Percentiles rank a stretch among this genome's conserved stretches.
Evolutionary conservation across 2,113 vertebrate genomes (phyloP).

Genomic region (Gobius niger): DNA sequence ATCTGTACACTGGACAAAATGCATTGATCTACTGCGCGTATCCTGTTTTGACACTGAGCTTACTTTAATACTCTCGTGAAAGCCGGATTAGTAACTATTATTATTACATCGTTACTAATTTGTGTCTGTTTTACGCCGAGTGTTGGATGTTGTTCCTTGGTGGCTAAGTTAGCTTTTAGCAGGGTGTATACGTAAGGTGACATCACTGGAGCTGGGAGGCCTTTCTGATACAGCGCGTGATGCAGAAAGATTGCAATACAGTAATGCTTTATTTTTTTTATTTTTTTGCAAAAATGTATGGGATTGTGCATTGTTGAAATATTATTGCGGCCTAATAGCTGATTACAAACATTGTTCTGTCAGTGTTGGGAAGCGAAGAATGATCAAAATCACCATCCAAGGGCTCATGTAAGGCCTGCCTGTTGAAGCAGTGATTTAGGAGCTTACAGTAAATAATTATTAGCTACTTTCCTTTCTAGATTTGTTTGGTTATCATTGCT

Average conservation of each 20-base stretch:
- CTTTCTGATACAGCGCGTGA: slow-evolving; percentile 14
- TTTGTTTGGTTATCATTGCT: background rate
- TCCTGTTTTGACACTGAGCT: too few relatives aligned
- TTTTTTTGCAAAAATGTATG: background rate
- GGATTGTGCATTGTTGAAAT: background rate
- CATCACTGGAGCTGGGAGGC: slow-evolving; percentile 45
- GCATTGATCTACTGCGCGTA: too few relatives aligned
- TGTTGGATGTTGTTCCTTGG: background rate
- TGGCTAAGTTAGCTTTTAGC: slow-evolving; percentile 14
- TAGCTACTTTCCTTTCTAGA: background rate
- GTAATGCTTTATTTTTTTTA: background rate
- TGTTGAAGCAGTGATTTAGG: background rate
- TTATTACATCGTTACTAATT: too few relatives aligned
- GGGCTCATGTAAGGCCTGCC: slow-evolving; percentile 31
- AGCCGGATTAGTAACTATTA: background rate
- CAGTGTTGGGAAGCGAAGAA: background rate
- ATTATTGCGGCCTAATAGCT: background rate
- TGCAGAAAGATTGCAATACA: background rate
- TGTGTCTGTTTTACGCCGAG: background rate
- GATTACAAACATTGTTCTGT: background rate
- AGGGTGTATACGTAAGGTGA: slow-evolving; percentile 27
- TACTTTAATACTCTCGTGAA: too few relatives aligned
- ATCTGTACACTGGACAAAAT: too few relatives aligned
- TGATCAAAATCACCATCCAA: slow-evolving; percentile 22
- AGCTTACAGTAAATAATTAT: background rate